Conservation (phyloP, 2,888 invertebrate species). For the Crepidodera aurea region DNA sequence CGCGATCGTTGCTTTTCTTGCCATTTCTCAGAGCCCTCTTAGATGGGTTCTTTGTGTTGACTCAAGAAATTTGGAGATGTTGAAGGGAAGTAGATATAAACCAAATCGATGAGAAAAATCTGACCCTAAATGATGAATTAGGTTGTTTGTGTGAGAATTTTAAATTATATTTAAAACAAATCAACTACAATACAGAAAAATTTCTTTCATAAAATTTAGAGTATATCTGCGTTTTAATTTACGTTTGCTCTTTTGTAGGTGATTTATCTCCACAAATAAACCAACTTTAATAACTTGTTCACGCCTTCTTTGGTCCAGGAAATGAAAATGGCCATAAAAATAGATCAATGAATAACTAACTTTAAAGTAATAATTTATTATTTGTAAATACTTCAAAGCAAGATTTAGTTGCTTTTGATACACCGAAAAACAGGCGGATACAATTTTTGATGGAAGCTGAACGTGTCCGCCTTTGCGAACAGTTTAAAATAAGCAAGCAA, state of each 20-base stretch:
- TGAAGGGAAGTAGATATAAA: constrained; percentile 1
- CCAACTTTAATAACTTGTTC: neutral
- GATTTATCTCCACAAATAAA: neutral
- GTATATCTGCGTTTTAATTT: too few relatives aligned
- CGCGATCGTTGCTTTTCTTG: constrained; percentile 42
- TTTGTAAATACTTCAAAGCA: constrained; percentile 10
- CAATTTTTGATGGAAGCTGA: neutral
- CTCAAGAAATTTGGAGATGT: constrained; percentile 12
- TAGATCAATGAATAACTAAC: constrained; percentile 5
- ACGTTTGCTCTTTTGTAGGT: too few relatives aligned
- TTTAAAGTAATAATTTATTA: constrained; percentile 4
- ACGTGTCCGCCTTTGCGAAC: too few relatives aligned
- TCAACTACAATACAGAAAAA: too few relatives aligned
- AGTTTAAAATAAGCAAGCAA: too few relatives aligned
- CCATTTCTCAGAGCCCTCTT: neutral
- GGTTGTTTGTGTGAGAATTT: neutral
- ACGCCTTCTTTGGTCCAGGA: neutral
- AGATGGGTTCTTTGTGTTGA: constrained; percentile 7
- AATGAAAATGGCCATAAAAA: constrained; percentile 5
- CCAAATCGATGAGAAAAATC: neutral
- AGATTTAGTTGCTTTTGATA: constrained; percentile 2
- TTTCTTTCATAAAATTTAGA: too few relatives aligned
- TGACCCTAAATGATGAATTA: neutral
- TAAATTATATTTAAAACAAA: too few relatives aligned
- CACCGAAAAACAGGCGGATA: neutral